A percentile compares a stretch with the other conserved stretches of the same genome.
These are phyloP conservation scores for Grallaria varia DNA, from an alignment of 2,113 vertebrate species.

Conservation along the genomic window DNA sequence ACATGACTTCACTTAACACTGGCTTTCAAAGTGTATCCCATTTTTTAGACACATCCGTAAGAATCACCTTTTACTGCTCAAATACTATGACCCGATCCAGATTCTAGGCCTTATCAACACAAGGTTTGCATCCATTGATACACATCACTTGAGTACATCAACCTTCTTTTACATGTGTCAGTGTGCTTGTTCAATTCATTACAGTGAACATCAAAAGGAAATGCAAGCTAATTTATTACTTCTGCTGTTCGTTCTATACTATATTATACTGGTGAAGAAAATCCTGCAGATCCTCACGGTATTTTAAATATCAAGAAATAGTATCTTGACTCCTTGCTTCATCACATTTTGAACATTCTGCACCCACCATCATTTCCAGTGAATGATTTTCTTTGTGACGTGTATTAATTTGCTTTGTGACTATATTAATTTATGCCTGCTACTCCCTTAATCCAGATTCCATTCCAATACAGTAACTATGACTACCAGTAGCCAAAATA, in stretches of 20 bases:
- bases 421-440: background rate
- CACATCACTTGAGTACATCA: background rate
- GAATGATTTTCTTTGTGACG: background rate
- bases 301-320: background rate
- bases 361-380: background rate
- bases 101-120: background rate
- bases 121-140: background rate
- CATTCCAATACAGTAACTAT: background rate
- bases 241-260: background rate
- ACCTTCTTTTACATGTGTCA: background rate
- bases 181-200: background rate
- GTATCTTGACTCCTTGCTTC: background rate
- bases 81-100: background rate
- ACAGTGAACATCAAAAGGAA: background rate
- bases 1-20: background rate
- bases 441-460: background rate
- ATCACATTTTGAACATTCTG: background rate
- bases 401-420: background rate
- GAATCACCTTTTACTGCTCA: background rate
- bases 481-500: background rate
- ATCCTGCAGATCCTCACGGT: background rate
- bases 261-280: background rate
- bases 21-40: background rate
- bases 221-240: background rate
- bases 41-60: background rate